phyloP scores from a whole-genome alignment of 2,113 vertebrate genomes.

The Cyrtonyx montezumae region DNA sequence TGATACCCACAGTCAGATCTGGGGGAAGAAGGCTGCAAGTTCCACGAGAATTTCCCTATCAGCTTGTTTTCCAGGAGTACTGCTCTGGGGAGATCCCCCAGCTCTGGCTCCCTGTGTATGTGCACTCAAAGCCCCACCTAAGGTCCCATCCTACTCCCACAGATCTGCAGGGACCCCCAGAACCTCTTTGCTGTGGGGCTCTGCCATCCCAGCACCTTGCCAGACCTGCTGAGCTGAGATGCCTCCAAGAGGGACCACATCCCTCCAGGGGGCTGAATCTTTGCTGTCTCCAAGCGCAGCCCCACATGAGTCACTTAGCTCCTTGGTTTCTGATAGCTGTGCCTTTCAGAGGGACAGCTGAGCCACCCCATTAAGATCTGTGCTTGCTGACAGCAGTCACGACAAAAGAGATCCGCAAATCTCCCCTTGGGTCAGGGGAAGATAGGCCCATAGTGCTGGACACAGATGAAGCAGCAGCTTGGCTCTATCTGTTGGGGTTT shows the following conservation, averaged over 20 bases:
- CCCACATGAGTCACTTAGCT: not conserved
- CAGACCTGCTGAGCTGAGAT: not conserved
- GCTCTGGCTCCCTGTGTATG: not conserved
- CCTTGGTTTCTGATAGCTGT: not conserved
- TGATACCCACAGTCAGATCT: not conserved
- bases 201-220: not conserved
- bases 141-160: not conserved
- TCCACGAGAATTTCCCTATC: not conserved
- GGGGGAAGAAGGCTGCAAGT: not conserved
- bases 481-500: constrained; percentile 67
- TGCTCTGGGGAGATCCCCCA: not conserved
- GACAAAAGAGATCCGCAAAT: not conserved
- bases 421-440: not conserved
- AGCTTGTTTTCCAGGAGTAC: not conserved
- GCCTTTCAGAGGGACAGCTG: not conserved
- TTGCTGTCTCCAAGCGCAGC: not conserved
- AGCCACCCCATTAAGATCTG: not conserved
- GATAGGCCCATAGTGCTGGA: not conserved
- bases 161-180: not conserved
- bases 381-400: not conserved
- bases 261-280: not conserved
- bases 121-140: not conserved
- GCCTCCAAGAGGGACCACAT: not conserved
- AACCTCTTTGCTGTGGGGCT: not conserved
- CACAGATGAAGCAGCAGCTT: constrained; percentile 5